A percentile compares a stretch with the other conserved stretches of the same genome.
phyloP scores from a whole-genome alignment of 2,113 vertebrate genomes.

The Tachysurus vachellii region DNA sequence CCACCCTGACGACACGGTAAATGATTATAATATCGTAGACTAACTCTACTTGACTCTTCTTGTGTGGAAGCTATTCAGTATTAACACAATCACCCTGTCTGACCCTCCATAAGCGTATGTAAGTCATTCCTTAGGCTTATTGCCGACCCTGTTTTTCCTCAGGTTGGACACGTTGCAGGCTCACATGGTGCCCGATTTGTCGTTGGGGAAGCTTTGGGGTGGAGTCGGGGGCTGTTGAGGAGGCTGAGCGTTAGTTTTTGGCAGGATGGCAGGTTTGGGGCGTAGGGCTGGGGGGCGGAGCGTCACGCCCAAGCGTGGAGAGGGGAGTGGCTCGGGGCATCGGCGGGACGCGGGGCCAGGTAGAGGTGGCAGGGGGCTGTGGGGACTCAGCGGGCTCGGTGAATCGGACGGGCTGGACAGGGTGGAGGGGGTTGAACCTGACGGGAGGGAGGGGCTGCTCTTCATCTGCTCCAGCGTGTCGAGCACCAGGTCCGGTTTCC shows the following conservation, averaged over 20 bases:
- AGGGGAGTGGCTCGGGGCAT: slow-evolving; percentile 79
- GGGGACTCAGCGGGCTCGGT: slow-evolving; percentile 81
- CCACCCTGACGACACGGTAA: slow-evolving; percentile 74
- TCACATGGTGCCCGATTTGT: slow-evolving; percentile 99
- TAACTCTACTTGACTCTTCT: slow-evolving; percentile 64
- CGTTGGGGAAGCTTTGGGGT: slow-evolving; percentile 82
- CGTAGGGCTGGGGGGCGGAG: slow-evolving; percentile 91
- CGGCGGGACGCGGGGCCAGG: slow-evolving; percentile 63
- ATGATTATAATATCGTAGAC: slow-evolving; percentile 74
- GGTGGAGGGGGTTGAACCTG: slow-evolving; percentile 71
- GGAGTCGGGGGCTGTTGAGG: slow-evolving; percentile 73
- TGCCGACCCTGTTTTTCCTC: slow-evolving; percentile 68
- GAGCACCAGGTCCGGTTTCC: slow-evolving; percentile 92
- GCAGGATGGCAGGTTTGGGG: slow-evolving; percentile 92
- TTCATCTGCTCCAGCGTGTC: slow-evolving; percentile 97
- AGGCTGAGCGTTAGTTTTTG: slow-evolving; percentile 85
- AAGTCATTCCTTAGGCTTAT: slow-evolving; percentile 61
- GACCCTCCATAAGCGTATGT: slow-evolving; percentile 56
- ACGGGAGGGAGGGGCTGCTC: slow-evolving; percentile 71
- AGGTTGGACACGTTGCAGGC: slow-evolving; percentile 58
- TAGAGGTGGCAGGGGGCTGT: slow-evolving; percentile 66
- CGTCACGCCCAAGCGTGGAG: slow-evolving; percentile 87
- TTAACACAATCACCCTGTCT: slow-evolving; percentile 71
- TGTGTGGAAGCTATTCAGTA: slow-evolving; percentile 59
- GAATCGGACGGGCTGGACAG: slow-evolving; percentile 87